Evolutionary conservation across 2,797 vertebrate genomes (phyloP).

Genomic region (Micropoecilia bifurca): DNA sequence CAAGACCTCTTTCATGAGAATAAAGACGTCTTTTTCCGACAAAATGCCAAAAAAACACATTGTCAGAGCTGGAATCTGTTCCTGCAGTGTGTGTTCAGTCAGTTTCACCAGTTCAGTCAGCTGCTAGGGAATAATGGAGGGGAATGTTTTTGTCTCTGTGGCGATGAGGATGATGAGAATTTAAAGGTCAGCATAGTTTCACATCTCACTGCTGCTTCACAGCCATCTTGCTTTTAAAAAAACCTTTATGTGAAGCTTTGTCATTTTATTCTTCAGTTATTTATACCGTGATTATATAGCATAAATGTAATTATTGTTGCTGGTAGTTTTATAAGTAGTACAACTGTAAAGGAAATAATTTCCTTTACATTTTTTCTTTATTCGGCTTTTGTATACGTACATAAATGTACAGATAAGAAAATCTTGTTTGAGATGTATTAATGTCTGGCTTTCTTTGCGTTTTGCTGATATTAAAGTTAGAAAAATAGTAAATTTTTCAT

Average conservation of each 20-base stretch:
- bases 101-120: conserved; percentile 62
- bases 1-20: conserved; percentile 82
- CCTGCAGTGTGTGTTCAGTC: conserved; percentile 67
- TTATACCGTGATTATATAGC: not conserved
- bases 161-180: not conserved
- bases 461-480: not conserved
- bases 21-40: conserved; percentile 79
- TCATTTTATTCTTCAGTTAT: not conserved
- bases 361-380: not conserved
- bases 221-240: not conserved
- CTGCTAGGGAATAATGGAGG: conserved; percentile 31
- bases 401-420: not conserved
- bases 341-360: not conserved
- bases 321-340: not conserved
- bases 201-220: not conserved
- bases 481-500: not conserved
- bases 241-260: not conserved
- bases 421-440: not conserved
- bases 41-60: conserved; percentile 74
- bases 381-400: not conserved
- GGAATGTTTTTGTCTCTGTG: not conserved
- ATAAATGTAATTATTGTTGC: not conserved
- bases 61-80: conserved; percentile 75
- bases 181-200: not conserved
- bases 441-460: not conserved